Base-by-base conservation (phyloP, 35 echinoderm and acorn worm genomes). In the Strongylocentrotus purpuratus region DNA sequence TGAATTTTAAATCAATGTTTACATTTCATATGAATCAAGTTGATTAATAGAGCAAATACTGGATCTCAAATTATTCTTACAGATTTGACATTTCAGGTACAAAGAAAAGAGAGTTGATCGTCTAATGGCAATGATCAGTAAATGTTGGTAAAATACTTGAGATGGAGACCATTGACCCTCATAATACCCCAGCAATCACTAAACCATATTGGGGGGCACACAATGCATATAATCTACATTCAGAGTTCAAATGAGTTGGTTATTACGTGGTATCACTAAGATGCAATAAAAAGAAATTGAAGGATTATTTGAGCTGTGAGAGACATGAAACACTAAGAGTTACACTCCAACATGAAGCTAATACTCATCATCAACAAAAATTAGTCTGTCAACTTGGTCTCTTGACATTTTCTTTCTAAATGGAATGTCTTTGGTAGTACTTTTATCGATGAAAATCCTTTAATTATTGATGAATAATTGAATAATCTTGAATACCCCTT, bases 1-100 rank as follows among this genome's bases (percentile, higher is more conserved):
- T 78, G 65, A 18, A n/a, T n/a, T 78, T 78, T 78, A 18, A 55
- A 78, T 78, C 7, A 78, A 78, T 78, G 22, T n/a, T 28, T 78
- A 78, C 20, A 78, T 22, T 78, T n/a, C 20, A 78, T 78, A 28
- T 7, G 20, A 78, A 78, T 7, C 7, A 78, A 78, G 65, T n/a
- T 78, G 65, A 18, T 28, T 28, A 78, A 78, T 78, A 22, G 65
- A 78, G 25, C 20, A 78, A 78, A 78, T 78, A 78, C 65, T 78
- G n/a, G 65, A 78, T 78, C 22, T 22, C 65, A 78, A 78, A 78
- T 78, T 78, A n/a, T 78, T 78, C 65, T 78, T n/a, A 78, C 65
- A 78, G 65, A n/a, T 78, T 18, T 78, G 65, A 78, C 65, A 78
- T 78, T 78, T 78, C 65, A 78, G 65, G 8, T 78, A 78, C 65